Evolutionary conservation across 1,140 invertebrate genomes (phyloP), one percentile per base, ranked within the genome.

Genomic region (Drosophila guanche): DNA sequence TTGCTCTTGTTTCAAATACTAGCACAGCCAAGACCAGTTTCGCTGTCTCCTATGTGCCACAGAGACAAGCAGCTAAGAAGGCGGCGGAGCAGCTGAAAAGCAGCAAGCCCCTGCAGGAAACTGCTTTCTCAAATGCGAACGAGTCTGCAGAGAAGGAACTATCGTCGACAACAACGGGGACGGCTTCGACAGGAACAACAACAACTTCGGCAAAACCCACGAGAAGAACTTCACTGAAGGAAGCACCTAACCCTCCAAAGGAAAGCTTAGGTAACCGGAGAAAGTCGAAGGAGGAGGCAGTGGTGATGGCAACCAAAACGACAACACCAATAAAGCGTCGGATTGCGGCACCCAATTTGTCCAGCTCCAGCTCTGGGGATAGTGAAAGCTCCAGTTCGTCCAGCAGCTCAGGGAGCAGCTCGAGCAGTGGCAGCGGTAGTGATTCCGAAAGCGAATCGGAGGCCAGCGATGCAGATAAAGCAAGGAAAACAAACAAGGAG

Each of bases 61-160:
- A 97, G 90, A 92, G 97, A 41, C 96, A 97, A 92, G 97, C 97
- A 4, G 97, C 97, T 37, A 97, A 97, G 89, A 98, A 98, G 91
- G 97, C 97, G 2, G 96, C 96, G 8, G 96, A 96, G 76, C 96
- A 97, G 83, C 96, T 97, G 42, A 97, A 97, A 83, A 96, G 95
- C 91, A 95, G 95, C 22, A 95, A 95, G 72, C 92, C 93, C 2
- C 40, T 42, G 73, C 91, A 90, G 5, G 65, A 76, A 5, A 33
- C 51, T 12, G n/a, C 25, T 6, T 57, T 48, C 42, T 33, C 29
- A 10, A 50, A 12, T 10, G 29, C 8, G 4, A 56, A 59, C 12
- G 66, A 60, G 12, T 1, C 14, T 7, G 53, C 46, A 48, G 76
- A 62, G 43, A 78, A 62, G 43, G 63, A 63, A 23, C 41, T 51